Evolutionary conservation across 2,888 invertebrate genomes (phyloP).

Genomic region (Molorchus minor): DNA sequence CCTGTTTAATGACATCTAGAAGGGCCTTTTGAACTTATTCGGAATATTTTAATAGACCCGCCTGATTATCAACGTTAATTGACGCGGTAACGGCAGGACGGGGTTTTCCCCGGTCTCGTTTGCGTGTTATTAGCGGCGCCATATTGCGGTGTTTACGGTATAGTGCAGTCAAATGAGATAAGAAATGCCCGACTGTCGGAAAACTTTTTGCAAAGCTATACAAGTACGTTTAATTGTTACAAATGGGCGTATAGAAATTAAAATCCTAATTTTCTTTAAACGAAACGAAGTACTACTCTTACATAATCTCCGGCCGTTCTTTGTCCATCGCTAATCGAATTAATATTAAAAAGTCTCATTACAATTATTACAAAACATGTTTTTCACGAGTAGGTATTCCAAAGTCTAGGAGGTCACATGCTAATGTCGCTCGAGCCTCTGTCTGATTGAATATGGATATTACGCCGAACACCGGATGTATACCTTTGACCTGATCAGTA

Average conservation of each 20-base stretch:
- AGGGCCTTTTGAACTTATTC: constrained; percentile 35
- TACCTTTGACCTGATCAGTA: constrained; percentile 25
- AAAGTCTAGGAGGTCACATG: constrained; percentile 23
- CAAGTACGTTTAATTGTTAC: too few species aligned
- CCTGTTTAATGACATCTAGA: constrained; percentile 42
- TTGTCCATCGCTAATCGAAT: not conserved
- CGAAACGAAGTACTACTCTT: too few species aligned
- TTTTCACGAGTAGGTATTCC: constrained; percentile 12
- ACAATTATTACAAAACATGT: constrained; percentile 11
- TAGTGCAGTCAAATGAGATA: too few species aligned
- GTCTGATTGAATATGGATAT: constrained; percentile 41
- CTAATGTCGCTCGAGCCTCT: constrained; percentile 22
- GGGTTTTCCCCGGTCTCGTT: constrained; percentile 7
- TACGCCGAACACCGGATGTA: constrained; percentile 12
- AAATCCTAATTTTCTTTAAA: too few species aligned
- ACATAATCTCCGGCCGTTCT: too few species aligned
- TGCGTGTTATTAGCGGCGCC: not conserved
- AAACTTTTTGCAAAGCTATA: too few species aligned
- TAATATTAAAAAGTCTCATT: constrained; percentile 5
- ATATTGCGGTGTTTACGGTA: too few species aligned
- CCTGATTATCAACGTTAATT: constrained; percentile 41
- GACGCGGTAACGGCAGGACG: constrained; percentile 29
- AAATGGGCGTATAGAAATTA: too few species aligned
- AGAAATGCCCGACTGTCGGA: too few species aligned
- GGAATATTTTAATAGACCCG: constrained; percentile 39